These are phyloP conservation scores for Pipistrellus pipistrellus DNA, from an alignment of 2,797 vertebrate genomes.

Conservation along the genomic window DNA sequence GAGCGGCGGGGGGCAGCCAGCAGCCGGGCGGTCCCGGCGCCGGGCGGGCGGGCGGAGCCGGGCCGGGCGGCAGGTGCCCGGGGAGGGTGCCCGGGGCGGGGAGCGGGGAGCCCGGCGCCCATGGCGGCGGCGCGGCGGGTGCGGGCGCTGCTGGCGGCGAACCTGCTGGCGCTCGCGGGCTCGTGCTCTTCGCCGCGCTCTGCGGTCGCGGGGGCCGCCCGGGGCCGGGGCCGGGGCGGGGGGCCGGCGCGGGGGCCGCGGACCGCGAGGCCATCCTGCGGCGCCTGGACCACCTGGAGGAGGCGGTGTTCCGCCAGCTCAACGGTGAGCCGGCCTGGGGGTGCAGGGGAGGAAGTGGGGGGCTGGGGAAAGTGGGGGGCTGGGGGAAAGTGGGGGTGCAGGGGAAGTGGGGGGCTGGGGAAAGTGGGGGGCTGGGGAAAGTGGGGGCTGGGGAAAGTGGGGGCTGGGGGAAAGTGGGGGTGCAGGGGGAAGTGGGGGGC, in stretches of 20 bases:
- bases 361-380: no score
- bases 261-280: constrained; percentile 97
- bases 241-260: constrained; percentile 50
- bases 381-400: neutral
- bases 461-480: no score
- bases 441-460: no score
- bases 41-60: neutral
- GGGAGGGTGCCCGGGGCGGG: constrained; percentile 89
- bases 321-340: constrained; percentile 90
- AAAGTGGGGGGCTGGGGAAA: no score
- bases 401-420: neutral
- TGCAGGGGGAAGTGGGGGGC: no score
- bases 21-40: constrained; percentile 89
- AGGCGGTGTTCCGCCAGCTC: constrained; percentile 98
- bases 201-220: no score
- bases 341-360: no score
- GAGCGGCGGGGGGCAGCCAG: constrained; percentile 96
- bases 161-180: no score
- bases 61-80: neutral
- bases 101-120: neutral
- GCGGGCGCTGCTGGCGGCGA: constrained; percentile 83
- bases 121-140: constrained; percentile 74
- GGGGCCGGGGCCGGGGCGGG: no score
- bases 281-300: constrained; percentile 97
- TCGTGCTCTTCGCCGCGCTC: no score